phyloP scores from a whole-genome alignment of 1,140 invertebrate species.

The Cyrtorhinus lividipennis region DNA sequence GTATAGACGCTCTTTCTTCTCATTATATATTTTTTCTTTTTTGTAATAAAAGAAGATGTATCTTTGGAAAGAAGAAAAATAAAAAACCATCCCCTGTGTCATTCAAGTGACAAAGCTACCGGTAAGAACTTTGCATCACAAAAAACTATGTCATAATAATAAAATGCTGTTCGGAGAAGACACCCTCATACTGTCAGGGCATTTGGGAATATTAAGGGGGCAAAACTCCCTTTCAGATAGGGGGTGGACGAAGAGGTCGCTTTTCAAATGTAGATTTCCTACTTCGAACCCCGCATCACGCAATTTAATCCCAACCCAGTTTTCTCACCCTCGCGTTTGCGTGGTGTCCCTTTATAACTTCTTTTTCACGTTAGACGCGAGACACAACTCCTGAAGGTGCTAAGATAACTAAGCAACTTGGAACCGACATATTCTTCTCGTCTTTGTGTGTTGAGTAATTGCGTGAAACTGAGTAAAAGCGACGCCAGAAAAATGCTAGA shows the following conservation, averaged over 20 bases:
- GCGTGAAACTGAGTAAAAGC: no score
- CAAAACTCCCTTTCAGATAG: no score
- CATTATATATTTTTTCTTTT: neutral
- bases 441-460: no score
- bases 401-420: no score
- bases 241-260: no score
- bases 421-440: no score
- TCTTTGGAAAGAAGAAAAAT: neutral
- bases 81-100: neutral
- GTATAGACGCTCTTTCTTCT: neutral
- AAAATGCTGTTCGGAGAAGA: slow-evolving; percentile 6
- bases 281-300: slow-evolving; percentile 10
- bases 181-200: slow-evolving; percentile 1
- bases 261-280: slow-evolving; percentile 14
- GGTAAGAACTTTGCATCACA: slow-evolving; percentile 12
- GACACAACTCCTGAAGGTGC: no score
- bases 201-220: slow-evolving; percentile 12
- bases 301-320: slow-evolving; percentile 15
- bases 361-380: no score
- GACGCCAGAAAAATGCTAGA: no score
- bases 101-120: slow-evolving; percentile 8
- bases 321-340: slow-evolving; percentile 13
- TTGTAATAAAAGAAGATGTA: neutral
- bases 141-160: slow-evolving; percentile 17
- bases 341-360: no score